phyloP scores from a whole-genome alignment of 92 coral and sea anemone genomes.

The Porites lobata region DNA sequence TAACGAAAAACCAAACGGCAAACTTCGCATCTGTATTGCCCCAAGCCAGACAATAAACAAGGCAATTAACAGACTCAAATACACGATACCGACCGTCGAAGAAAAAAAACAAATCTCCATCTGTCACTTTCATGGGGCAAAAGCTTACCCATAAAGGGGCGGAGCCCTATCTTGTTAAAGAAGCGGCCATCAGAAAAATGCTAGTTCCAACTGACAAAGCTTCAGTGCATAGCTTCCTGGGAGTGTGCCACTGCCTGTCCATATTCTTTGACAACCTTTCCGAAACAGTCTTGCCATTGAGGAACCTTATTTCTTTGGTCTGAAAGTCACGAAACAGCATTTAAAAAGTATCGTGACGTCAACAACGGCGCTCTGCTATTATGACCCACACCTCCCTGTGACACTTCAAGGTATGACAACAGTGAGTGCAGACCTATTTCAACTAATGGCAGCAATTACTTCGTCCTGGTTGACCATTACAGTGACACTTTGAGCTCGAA shows the following conservation, averaged over 20 bases:
- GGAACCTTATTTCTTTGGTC: not conserved
- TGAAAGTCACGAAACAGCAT: not conserved
- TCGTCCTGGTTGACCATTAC: too few relatives aligned
- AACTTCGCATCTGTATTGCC: too few relatives aligned
- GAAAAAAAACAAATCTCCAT: conserved; percentile 7
- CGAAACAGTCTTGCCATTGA: conserved; percentile 8
- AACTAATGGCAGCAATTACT: too few relatives aligned
- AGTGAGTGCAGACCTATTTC: too few relatives aligned
- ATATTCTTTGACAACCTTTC: conserved; percentile 37
- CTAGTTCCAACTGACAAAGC: conserved; percentile 38
- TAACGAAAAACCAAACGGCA: too few relatives aligned
- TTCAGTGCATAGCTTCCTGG: conserved; percentile 44
- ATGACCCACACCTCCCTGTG: not conserved
- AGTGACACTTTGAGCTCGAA: too few relatives aligned
- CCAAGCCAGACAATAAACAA: too few relatives aligned
- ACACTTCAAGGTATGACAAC: not conserved
- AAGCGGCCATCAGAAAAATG: conserved; percentile 37
- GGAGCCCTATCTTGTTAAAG: conserved; percentile 39
- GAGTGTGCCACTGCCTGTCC: conserved; percentile 52
- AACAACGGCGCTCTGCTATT: not conserved
- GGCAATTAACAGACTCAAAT: too few relatives aligned
- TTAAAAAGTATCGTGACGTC: not conserved
- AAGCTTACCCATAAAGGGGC: conserved; percentile 26
- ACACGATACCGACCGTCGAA: too few relatives aligned
- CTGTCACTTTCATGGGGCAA: conserved; percentile 57